Percentiles rank a stretch among this genome's conserved stretches.
phyloP scores from a whole-genome alignment of 2,888 invertebrate genomes.

The Epinotia ramella region DNA sequence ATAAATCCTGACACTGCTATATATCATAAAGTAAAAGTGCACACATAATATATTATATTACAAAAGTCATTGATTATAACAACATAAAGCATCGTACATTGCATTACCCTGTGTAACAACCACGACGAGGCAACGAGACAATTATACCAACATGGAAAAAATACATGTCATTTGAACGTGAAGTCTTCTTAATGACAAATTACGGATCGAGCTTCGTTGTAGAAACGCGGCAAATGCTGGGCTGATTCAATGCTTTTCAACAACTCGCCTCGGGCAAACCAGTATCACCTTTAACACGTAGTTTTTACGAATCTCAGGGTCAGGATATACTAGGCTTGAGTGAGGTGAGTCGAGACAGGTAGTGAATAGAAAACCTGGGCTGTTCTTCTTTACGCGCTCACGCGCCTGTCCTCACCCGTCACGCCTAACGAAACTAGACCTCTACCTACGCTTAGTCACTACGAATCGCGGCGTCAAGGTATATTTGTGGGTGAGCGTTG shows the following conservation, averaged over 20 bases:
- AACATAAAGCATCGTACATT: conserved; percentile 33
- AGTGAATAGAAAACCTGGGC: neutral
- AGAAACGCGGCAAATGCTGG: neutral
- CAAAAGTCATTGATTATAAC: conserved; percentile 39
- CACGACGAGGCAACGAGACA: conserved; percentile 38
- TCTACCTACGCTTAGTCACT: no score
- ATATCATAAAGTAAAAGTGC: conserved; percentile 14
- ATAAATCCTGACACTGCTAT: neutral
- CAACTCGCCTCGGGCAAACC: neutral
- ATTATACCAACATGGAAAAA: conserved; percentile 40
- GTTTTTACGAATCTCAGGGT: neutral
- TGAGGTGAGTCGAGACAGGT: neutral
- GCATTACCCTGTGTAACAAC: conserved; percentile 40
- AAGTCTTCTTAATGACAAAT: conserved; percentile 43
- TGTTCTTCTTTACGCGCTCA: no score
- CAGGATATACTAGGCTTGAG: neutral
- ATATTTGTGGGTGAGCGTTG: no score
- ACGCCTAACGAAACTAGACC: no score
- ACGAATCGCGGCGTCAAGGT: no score
- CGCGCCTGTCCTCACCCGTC: no score
- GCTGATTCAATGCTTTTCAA: neutral
- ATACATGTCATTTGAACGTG: conserved; percentile 45
- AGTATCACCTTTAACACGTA: neutral
- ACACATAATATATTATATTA: conserved; percentile 8
- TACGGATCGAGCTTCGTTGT: conserved; percentile 37